Evolutionary conservation across 2,797 vertebrate genomes (phyloP).

Genomic region (Megalops cyprinoides): DNA sequence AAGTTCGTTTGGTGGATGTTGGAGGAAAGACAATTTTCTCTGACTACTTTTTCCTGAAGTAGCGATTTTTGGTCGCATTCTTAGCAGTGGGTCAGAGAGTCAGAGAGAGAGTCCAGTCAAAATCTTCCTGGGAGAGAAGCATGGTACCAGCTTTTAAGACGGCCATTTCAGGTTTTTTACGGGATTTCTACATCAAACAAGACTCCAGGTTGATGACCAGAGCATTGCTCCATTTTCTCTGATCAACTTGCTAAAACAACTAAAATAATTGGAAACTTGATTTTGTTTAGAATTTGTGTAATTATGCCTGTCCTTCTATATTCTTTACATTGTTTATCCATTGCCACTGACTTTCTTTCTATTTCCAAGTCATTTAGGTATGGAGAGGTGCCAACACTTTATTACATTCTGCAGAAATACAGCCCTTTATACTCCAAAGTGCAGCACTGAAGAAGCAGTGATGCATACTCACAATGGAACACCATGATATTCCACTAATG

Average conservation of each 20-base stretch:
- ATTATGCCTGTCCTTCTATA: no score
- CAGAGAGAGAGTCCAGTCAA: not conserved
- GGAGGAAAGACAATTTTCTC: constrained; percentile 14
- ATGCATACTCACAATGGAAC: not conserved
- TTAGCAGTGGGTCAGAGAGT: not conserved
- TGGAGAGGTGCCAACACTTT: not conserved
- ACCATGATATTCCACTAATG: not conserved
- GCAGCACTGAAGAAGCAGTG: not conserved
- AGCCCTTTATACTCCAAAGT: not conserved
- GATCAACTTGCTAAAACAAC: not conserved
- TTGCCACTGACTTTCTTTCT: not conserved
- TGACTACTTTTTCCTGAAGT: not conserved
- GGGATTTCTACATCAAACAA: constrained; percentile 13
- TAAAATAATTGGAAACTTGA: no score
- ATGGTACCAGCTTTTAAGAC: not conserved
- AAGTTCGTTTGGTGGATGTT: constrained; percentile 1
- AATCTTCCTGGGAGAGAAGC: not conserved
- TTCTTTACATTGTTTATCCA: not conserved
- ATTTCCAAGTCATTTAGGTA: not conserved
- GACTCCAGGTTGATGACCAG: not conserved
- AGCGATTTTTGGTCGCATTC: not conserved
- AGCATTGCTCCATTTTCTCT: not conserved
- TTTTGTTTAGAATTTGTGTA: no score
- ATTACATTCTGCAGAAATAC: no score
- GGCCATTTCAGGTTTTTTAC: constrained; percentile 14